A percentile compares a stretch with the other conserved stretches of the same genome.
Conservation (phyloP, 2,888 invertebrate genomes). For the Drosophila basisetae region DNA sequence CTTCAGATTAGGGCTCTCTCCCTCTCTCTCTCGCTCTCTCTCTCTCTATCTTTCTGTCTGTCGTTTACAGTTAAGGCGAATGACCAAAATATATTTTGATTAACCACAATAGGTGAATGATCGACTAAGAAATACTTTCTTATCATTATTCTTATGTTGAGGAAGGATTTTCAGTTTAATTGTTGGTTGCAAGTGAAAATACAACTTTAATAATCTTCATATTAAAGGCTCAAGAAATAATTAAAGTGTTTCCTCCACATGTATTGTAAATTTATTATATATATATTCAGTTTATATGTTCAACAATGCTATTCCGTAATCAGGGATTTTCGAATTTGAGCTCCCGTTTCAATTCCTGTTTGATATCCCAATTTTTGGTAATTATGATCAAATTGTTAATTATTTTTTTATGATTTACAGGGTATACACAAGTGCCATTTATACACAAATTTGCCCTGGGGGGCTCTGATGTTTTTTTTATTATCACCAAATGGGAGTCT, state of each 20-base stretch:
- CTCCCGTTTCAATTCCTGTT: background rate
- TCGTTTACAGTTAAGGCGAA: slow-evolving; percentile 5
- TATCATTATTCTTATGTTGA: background rate
- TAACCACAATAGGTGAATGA: background rate
- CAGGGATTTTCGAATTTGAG: background rate
- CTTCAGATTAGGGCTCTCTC: slow-evolving; percentile 16
- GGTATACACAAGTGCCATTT: background rate
- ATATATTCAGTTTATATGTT: background rate
- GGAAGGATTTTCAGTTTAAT: background rate
- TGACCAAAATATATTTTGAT: slow-evolving; percentile 37
- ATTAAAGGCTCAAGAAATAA: background rate
- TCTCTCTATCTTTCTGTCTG: background rate
- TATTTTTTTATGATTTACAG: background rate
- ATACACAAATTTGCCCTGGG: background rate
- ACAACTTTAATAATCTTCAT: background rate
- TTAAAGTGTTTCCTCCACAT: background rate
- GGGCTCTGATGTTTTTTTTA: background rate
- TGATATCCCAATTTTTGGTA: background rate
- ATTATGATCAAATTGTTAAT: background rate
- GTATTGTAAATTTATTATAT: background rate
- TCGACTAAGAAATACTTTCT: background rate
- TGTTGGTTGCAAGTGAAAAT: background rate
- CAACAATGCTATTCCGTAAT: background rate
- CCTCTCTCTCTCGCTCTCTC: background rate
- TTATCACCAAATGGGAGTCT: background rate